Percentiles rank a stretch among this genome's conserved stretches.
phyloP scores from a whole-genome alignment of 1,140 invertebrate species.

The Portunus trituberculatus region DNA sequence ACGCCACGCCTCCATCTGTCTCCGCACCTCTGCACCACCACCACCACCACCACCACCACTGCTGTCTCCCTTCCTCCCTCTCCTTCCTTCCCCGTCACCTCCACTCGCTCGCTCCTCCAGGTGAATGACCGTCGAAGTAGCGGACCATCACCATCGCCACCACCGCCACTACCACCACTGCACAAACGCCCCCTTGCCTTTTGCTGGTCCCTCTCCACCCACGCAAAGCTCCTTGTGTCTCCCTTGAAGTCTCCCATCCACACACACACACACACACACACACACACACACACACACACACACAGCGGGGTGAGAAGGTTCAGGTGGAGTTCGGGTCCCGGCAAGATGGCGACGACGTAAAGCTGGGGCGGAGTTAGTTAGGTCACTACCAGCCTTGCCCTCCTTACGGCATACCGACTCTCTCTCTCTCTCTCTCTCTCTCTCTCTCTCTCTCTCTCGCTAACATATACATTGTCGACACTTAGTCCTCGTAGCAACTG shows the following conservation, averaged over 20 bases:
- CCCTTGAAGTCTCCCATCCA: not conserved
- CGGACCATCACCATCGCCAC: not conserved
- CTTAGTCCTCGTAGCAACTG: too few relatives aligned
- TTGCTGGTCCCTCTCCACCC: not conserved
- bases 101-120: not conserved
- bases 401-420: not conserved
- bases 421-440: not conserved
- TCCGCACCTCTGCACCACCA: not conserved
- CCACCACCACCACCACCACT: not conserved
- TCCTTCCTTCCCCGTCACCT: not conserved
- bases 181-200: not conserved
- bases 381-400: not conserved
- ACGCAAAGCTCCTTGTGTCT: not conserved
- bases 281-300: too few relatives aligned
- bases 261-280: too few relatives aligned
- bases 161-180: not conserved
- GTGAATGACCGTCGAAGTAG: not conserved
- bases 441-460: not conserved
- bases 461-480: too few relatives aligned
- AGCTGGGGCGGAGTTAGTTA: conserved; percentile 15
- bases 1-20: not conserved
- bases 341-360: not conserved
- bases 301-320: not conserved
- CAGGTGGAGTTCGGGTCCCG: not conserved
- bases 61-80: not conserved